Evolutionary conservation across 2,888 invertebrate species (phyloP).

Genomic region (Agapetus fuscipes): DNA sequence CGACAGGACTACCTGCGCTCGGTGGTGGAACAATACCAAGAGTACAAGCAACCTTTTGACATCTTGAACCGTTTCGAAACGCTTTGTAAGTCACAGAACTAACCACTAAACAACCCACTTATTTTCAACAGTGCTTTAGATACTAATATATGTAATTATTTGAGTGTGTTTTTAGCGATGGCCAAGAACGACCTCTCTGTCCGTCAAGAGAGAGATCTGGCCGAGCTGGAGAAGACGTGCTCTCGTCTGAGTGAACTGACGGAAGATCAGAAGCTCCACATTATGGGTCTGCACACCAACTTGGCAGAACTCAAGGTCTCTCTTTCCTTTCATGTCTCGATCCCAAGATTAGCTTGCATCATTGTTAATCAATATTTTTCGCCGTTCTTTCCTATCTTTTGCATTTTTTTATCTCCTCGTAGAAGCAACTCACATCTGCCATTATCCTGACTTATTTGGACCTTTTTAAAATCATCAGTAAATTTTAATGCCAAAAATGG

Average conservation of each 20-base stretch:
- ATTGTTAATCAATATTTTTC: too few species aligned
- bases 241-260: constrained; percentile 48
- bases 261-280: constrained; percentile 50
- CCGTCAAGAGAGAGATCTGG: constrained; percentile 46
- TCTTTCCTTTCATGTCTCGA: too few species aligned
- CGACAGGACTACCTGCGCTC: constrained; percentile 47
- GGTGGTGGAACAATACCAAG: constrained; percentile 43
- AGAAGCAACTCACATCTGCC: not conserved
- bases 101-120: too few species aligned
- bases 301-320: constrained; percentile 46
- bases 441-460: too few species aligned
- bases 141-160: too few species aligned
- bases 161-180: constrained; percentile 31
- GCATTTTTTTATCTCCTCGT: not conserved
- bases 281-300: constrained; percentile 55
- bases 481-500: too few species aligned
- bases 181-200: constrained; percentile 47
- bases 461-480: too few species aligned
- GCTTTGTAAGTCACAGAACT: too few species aligned
- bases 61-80: constrained; percentile 56
- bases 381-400: too few species aligned
- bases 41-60: constrained; percentile 49
- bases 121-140: too few species aligned
- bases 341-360: too few species aligned
- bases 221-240: constrained; percentile 46